These are phyloP conservation scores for Catharus fuscescens DNA, from an alignment of 2,113 vertebrate species.

Conservation along the genomic window DNA sequence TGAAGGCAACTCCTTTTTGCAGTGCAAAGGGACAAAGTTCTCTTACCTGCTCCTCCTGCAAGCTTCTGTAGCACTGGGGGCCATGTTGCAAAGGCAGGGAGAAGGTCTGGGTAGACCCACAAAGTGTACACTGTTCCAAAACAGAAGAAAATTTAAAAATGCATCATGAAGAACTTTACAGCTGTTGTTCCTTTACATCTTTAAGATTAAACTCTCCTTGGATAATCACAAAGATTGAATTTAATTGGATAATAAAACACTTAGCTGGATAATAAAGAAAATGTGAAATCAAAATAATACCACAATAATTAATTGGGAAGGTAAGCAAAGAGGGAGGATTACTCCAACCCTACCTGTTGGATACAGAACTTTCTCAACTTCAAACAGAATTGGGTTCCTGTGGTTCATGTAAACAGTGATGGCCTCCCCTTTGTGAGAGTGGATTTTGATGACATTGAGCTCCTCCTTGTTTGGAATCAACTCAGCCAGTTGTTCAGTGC, in stretches of 20 bases:
- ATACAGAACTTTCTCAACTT: slow-evolving; percentile 86
- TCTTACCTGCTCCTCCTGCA: slow-evolving; percentile 90
- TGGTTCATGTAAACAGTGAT: slow-evolving; percentile 85
- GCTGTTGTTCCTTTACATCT: neutral
- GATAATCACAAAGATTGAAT: neutral
- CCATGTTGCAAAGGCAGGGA: slow-evolving; percentile 90
- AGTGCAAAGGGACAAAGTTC: neutral
- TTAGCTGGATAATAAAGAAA: neutral
- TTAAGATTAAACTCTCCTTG: neutral
- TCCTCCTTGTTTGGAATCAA: slow-evolving; percentile 93
- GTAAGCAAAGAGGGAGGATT: neutral
- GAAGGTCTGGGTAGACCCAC: slow-evolving; percentile 85
- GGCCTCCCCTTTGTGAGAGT: slow-evolving; percentile 87
- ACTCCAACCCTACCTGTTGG: slow-evolving; percentile 84
- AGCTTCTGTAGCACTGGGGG: slow-evolving; percentile 90
- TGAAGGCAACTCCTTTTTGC: neutral
- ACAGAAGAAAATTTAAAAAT: neutral
- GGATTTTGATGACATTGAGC: slow-evolving; percentile 87
- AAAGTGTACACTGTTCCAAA: slow-evolving; percentile 86
- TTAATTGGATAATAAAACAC: no score
- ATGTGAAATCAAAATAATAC: neutral
- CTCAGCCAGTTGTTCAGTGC: slow-evolving; percentile 80
- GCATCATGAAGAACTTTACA: neutral
- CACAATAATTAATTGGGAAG: neutral
- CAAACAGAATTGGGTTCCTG: slow-evolving; percentile 91